Evolutionary conservation across 2,113 vertebrate genomes (phyloP).

Genomic region (Notiomystis cincta): DNA sequence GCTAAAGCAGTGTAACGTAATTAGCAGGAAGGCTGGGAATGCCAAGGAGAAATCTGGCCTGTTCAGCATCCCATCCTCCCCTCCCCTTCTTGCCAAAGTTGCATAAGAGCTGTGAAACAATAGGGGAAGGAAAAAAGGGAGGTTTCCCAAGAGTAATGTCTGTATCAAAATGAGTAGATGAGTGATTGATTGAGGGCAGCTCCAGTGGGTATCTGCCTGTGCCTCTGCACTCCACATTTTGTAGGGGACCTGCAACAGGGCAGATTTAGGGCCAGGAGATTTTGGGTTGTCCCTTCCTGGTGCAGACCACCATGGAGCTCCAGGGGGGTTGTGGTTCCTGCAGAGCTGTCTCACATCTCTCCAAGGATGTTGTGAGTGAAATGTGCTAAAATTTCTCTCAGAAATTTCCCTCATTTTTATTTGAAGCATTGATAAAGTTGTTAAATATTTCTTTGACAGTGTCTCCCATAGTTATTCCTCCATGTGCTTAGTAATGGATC

Average conservation of each 20-base stretch:
- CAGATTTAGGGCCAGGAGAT: not conserved
- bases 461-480: not conserved
- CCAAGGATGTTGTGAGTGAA: not conserved
- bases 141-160: not conserved
- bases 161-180: not conserved
- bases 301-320: not conserved
- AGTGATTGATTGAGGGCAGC: not conserved
- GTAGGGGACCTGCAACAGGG: not conserved
- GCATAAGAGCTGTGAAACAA: accelerated
- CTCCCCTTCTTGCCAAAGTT: not conserved
- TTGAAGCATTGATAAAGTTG: not conserved
- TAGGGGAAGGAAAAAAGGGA: not conserved
- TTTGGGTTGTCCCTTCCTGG: not conserved
- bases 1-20: not conserved
- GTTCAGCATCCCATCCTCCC: not conserved
- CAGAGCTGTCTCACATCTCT: not conserved
- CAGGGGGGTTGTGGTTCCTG: not conserved
- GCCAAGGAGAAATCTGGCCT: not conserved
- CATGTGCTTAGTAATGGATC: not conserved
- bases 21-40: not conserved
- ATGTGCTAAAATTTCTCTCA: not conserved
- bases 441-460: not conserved
- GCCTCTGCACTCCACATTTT: accelerated
- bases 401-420: not conserved
- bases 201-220: not conserved